Percentiles rank a stretch among this genome's conserved stretches.
phyloP scores from a whole-genome alignment of 2,888 invertebrate species.

The Rhamphomyia laevipes region DNA sequence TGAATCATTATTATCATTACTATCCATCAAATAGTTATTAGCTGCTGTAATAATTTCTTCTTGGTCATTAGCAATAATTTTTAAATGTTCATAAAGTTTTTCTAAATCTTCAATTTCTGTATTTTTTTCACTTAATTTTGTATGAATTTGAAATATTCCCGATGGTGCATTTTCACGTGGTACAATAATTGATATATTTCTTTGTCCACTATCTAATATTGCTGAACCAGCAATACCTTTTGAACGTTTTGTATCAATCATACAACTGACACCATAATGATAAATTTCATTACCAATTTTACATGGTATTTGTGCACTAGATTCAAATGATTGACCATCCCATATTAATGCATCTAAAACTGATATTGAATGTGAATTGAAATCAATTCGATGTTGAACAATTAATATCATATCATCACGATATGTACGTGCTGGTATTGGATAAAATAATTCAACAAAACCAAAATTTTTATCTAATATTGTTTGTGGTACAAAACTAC shows the following conservation, averaged over 20 bases:
- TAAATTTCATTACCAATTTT: slow-evolving; percentile 19
- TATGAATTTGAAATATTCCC: slow-evolving; percentile 28
- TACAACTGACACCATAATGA: slow-evolving; percentile 26
- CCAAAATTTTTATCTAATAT: slow-evolving; percentile 29
- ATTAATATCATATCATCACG: slow-evolving; percentile 36
- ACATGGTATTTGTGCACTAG: slow-evolving; percentile 29
- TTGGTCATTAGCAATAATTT: slow-evolving; percentile 26
- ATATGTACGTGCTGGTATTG: slow-evolving; percentile 32
- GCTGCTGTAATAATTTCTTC: slow-evolving; percentile 20
- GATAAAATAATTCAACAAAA: slow-evolving; percentile 29
- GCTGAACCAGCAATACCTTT: slow-evolving; percentile 28
- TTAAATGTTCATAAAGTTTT: slow-evolving; percentile 24
- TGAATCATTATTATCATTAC: background rate
- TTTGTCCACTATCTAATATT: slow-evolving; percentile 20
- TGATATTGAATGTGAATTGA: slow-evolving; percentile 28
- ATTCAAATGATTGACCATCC: slow-evolving; percentile 35
- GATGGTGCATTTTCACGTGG: slow-evolving; percentile 29
- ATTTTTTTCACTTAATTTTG: slow-evolving; percentile 26
- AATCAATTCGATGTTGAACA: slow-evolving; percentile 35
- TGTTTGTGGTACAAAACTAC: slow-evolving; percentile 28
- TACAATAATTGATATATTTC: slow-evolving; percentile 26
- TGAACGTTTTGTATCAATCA: slow-evolving; percentile 29
- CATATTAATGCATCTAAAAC: slow-evolving; percentile 35
- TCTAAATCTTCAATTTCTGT: slow-evolving; percentile 28
- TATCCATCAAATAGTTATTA: slow-evolving; percentile 15